phyloP scores from a whole-genome alignment of 1,140 invertebrate species.

The Mycetomoellerius zeteki region DNA sequence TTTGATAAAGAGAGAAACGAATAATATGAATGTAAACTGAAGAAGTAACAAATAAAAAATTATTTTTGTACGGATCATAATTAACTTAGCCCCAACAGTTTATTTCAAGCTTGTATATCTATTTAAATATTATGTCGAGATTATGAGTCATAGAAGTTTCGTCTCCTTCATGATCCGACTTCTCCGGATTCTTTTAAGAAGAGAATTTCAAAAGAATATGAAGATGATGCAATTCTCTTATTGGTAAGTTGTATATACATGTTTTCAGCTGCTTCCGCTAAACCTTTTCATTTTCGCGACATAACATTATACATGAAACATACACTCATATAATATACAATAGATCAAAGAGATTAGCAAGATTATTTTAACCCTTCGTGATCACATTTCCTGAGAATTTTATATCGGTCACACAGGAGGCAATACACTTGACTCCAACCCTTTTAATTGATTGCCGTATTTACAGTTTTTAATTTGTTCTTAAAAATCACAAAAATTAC shows the following conservation, averaged over 20 bases:
- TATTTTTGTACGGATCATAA: conserved; percentile 57
- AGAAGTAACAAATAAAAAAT: conserved; percentile 56
- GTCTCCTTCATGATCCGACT: background rate
- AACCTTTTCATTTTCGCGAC: too few relatives aligned
- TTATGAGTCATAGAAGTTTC: background rate
- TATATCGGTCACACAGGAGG: too few relatives aligned
- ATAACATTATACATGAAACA: too few relatives aligned
- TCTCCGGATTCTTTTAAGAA: background rate
- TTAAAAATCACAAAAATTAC: too few relatives aligned
- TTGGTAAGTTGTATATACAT: conserved; percentile 18
- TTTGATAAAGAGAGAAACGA: conserved; percentile 53
- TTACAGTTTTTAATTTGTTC: too few relatives aligned
- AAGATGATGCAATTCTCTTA: background rate
- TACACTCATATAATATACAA: too few relatives aligned
- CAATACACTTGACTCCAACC: too few relatives aligned
- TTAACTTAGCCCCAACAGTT: conserved; percentile 26
- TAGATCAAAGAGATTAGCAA: too few relatives aligned
- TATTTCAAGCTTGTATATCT: conserved; percentile 12
- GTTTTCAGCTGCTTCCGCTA: background rate
- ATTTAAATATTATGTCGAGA: background rate
- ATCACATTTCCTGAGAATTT: too few relatives aligned
- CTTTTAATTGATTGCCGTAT: too few relatives aligned
- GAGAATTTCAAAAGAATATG: background rate
- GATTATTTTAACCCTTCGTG: too few relatives aligned
- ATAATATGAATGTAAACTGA: conserved; percentile 55